These are phyloP conservation scores for Dendrolimus pini DNA, from an alignment of 2,888 invertebrate species.

Conservation along the genomic window DNA sequence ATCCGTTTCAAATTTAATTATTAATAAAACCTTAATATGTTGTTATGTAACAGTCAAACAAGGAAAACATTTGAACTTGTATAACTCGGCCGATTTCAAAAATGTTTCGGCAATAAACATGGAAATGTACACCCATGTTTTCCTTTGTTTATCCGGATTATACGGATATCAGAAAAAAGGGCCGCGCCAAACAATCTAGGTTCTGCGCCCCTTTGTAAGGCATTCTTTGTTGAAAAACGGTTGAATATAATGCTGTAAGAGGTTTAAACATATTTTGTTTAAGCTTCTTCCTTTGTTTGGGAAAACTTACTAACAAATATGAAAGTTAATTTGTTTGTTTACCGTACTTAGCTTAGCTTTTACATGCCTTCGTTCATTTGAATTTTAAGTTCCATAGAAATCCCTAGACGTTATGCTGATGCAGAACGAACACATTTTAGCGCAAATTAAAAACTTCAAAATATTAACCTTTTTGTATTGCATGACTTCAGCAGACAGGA, in stretches of 20 bases:
- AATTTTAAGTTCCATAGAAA: no score
- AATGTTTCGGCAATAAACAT: slow-evolving; percentile 7
- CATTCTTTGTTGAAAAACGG: slow-evolving; percentile 6
- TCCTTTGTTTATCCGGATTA: slow-evolving; percentile 19
- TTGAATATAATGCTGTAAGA: slow-evolving; percentile 14
- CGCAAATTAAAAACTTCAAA: no score
- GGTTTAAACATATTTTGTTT: not conserved
- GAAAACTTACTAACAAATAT: no score
- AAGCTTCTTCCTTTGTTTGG: not conserved
- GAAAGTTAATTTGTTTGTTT: slow-evolving; percentile 3
- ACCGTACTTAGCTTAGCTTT: not conserved
- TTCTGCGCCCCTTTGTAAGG: not conserved
- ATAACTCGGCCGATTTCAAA: slow-evolving; percentile 10
- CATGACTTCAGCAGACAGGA: no score
- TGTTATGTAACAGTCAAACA: slow-evolving; percentile 3
- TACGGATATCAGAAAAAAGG: slow-evolving; percentile 17
- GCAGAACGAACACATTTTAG: no score
- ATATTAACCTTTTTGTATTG: no score
- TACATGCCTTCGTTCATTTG: no score
- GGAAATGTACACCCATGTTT: slow-evolving; percentile 13
- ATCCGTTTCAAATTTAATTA: no score
- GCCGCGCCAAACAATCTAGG: not conserved
- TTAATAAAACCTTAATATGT: not conserved
- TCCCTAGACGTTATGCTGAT: no score
- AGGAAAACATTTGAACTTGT: slow-evolving; percentile 10